phyloP scores from a whole-genome alignment of 2,888 invertebrate species.

The Mimumesa dahlbomi region DNA sequence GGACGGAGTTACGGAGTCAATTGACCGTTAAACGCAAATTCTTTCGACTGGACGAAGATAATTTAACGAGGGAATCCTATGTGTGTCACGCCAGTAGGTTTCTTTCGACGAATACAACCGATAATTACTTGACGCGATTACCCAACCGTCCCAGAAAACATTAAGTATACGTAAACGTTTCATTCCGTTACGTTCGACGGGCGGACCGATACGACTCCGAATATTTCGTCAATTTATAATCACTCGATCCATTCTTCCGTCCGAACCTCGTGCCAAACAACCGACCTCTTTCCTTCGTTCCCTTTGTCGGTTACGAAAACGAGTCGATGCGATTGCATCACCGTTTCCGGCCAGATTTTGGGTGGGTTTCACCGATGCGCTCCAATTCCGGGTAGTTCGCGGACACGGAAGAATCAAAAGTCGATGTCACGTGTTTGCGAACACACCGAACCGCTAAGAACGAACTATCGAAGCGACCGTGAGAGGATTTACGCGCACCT shows the following conservation, averaged over 20 bases:
- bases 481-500: constrained; percentile 42
- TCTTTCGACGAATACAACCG: background rate
- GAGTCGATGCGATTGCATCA: background rate
- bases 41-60: constrained; percentile 21
- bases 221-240: background rate
- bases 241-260: background rate
- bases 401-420: constrained; percentile 23
- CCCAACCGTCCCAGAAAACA: no score
- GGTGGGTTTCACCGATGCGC: background rate
- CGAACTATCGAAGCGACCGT: constrained; percentile 42
- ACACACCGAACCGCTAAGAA: constrained; percentile 16
- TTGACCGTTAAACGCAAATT: constrained; percentile 64
- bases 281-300: no score
- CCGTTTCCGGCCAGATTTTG: no score
- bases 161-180: no score
- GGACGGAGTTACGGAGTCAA: constrained; percentile 40
- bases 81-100: background rate
- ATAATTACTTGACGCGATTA: background rate
- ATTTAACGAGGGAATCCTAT: constrained; percentile 11
- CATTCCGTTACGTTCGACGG: no score
- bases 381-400: constrained; percentile 6
- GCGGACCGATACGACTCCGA: no score
- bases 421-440: constrained; percentile 16
- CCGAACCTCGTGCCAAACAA: no score
- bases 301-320: background rate